phyloP scores from a whole-genome alignment of 53 echinoderm and acorn worm species.

The Hippasteria phrygiana region DNA sequence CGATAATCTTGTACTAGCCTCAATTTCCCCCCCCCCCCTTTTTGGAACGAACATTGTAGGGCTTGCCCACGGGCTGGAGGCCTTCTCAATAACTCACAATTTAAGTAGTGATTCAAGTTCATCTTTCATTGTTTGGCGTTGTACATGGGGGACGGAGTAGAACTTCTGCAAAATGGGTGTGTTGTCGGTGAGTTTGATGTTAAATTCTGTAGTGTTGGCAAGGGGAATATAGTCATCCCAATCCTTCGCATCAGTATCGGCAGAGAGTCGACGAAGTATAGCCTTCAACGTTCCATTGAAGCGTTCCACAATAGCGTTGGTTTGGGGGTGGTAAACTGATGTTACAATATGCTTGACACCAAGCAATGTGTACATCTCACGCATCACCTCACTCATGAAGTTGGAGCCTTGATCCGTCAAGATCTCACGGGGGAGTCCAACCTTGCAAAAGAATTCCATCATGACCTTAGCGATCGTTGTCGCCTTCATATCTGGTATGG shows the following conservation, averaged over 20 bases:
- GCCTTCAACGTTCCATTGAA: conserved; percentile 36
- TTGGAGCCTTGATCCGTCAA: conserved; percentile 1
- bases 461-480: not conserved
- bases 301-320: conserved; percentile 11
- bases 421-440: not conserved
- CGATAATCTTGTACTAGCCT: conserved; percentile 6
- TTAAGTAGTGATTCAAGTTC: conserved; percentile 29
- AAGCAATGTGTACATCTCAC: not conserved
- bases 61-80: not conserved
- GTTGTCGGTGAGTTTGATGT: conserved; percentile 22
- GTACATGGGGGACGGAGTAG: conserved; percentile 31
- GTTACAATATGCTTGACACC: conserved; percentile 15
- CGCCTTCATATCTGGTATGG: conserved; percentile 42
- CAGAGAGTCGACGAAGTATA: not conserved
- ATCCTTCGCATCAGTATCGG: not conserved
- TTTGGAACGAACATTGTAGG: conserved; percentile 2
- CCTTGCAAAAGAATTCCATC: conserved; percentile 19
- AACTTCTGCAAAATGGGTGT: conserved; percentile 30
- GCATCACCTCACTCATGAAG: conserved; percentile 18
- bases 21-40: conserved; percentile 1
- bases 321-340: conserved; percentile 26
- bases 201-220: not conserved
- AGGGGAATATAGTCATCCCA: conserved; percentile 18
- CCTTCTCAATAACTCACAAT: conserved; percentile 2
- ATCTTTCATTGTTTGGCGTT: conserved; percentile 30